phyloP scores from a whole-genome alignment of 2,888 invertebrate species.

The Drosophila putrida region DNA sequence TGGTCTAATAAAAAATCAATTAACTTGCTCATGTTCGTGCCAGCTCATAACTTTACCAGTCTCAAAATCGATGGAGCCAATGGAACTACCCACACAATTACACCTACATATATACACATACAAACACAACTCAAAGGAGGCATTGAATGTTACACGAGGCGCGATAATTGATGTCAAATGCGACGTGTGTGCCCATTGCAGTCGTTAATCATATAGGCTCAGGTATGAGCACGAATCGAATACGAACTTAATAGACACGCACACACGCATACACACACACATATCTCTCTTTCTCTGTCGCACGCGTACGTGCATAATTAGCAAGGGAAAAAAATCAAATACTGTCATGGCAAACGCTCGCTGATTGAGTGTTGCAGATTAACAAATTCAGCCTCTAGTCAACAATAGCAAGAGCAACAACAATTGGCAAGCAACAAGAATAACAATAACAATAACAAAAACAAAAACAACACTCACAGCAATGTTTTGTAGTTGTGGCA shows the following conservation, averaged over 20 bases:
- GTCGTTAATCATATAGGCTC: slow-evolving; percentile 69
- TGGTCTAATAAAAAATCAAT: slow-evolving; percentile 75
- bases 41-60: slow-evolving; percentile 28
- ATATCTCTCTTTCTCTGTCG: slow-evolving; percentile 1
- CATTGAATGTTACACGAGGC: slow-evolving; percentile 41
- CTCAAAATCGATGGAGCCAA: slow-evolving; percentile 41
- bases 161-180: slow-evolving; percentile 81
- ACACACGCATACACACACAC: slow-evolving; percentile 29
- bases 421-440: slow-evolving; percentile 26
- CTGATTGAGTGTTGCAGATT: slow-evolving; percentile 79
- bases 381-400: slow-evolving; percentile 66
- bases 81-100: slow-evolving; percentile 2
- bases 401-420: slow-evolving; percentile 40
- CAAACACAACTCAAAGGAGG: neutral
- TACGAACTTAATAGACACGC: slow-evolving; percentile 56
- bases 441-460: neutral
- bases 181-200: slow-evolving; percentile 46
- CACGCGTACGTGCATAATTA: slow-evolving; percentile 71
- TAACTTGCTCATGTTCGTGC: slow-evolving; percentile 63
- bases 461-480: slow-evolving; percentile 31
- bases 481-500: slow-evolving; percentile 22
- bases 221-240: slow-evolving; percentile 49
- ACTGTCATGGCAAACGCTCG: slow-evolving; percentile 46
- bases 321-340: slow-evolving; percentile 40
- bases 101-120: slow-evolving; percentile 4